phyloP scores from a whole-genome alignment of 2,797 vertebrate genomes.

The Moxostoma hubbsi region DNA sequence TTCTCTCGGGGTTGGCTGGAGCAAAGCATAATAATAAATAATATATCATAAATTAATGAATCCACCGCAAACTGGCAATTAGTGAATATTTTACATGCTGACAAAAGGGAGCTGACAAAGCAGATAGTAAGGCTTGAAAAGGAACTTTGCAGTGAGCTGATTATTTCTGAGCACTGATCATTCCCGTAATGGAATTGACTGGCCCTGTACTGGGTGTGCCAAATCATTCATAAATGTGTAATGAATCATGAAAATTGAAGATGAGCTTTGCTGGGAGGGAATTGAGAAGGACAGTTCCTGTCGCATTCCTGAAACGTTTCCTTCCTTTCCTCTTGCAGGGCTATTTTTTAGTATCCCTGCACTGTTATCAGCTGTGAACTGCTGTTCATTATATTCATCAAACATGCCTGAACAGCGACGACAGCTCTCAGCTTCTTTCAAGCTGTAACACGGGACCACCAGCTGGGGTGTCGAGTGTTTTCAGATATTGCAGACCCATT shows the following conservation, averaged over 20 bases:
- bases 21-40: conserved; percentile 39
- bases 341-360: conserved; percentile 43
- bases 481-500: background rate
- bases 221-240: conserved; percentile 58
- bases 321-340: background rate
- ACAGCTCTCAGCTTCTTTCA: background rate
- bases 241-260: conserved; percentile 60
- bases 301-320: conserved; percentile 44
- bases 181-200: conserved; percentile 56
- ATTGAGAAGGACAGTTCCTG: conserved; percentile 21
- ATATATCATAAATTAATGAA: conserved; percentile 50
- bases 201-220: conserved; percentile 51
- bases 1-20: conserved; percentile 35
- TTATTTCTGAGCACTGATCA: conserved; percentile 48
- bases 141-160: conserved; percentile 52
- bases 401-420: conserved; percentile 4
- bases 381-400: conserved; percentile 27
- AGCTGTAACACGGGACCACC: conserved; percentile 12
- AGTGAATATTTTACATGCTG: conserved; percentile 38
- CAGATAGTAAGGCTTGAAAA: conserved; percentile 23
- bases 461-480: background rate
- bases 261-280: conserved; percentile 41
- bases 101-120: conserved; percentile 35
- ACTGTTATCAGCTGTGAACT: conserved; percentile 33
- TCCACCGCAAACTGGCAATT: conserved; percentile 34